Base-by-base conservation (phyloP, 2,797 vertebrate species). In the Argyrosomus regius region DNA sequence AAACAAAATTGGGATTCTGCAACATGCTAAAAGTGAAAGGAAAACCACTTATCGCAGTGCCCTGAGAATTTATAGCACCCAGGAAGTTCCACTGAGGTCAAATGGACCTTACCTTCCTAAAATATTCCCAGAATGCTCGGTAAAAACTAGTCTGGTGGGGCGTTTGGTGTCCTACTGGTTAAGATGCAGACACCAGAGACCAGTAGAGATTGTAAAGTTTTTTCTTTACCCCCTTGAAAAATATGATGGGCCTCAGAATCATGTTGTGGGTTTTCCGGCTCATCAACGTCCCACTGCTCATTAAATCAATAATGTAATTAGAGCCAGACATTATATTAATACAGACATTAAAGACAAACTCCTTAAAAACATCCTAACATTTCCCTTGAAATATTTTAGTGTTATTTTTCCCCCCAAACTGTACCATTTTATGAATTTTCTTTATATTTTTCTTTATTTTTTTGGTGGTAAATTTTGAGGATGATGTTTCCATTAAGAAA, bases 251-350 rank as follows among this genome's bases (percentile, higher is more conserved):
- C 39, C 6, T 43, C 56, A 59, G 12, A 46, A 20, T 39, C 18
- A 50, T 31, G 31, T 26, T 52, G 45, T 26, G 1, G 12, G 0
- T 31, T 17, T 39, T 22, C 18, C 39, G n/a, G 62, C 22, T 57
- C 45, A 57, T 57, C 35, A 31, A 7, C 50, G 24, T 58, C 24
- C 24, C 35, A 12, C 8, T 18, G 46, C n/a, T 71, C 61, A 76
- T 61, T 65, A 41, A 79, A 62, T 79, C 22, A 58, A 63, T 41
- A 16, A 45, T 10, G 8, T 77, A 66, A 66, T 72, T 46, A 6
- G 11, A 59, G 53, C 17, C 35, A 35, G 35, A 35, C 35, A 35
- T 35, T 35, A 35, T 35, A 35, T 35, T 8, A 35, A 35, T 35
- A 35, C 35, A 35, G 35, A 35, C 35, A 35, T 35, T 35, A 8